Evolutionary conservation across 1,140 invertebrate species (phyloP), one percentile per base, ranked within the genome.

Genomic region (Anastatus disparis): DNA sequence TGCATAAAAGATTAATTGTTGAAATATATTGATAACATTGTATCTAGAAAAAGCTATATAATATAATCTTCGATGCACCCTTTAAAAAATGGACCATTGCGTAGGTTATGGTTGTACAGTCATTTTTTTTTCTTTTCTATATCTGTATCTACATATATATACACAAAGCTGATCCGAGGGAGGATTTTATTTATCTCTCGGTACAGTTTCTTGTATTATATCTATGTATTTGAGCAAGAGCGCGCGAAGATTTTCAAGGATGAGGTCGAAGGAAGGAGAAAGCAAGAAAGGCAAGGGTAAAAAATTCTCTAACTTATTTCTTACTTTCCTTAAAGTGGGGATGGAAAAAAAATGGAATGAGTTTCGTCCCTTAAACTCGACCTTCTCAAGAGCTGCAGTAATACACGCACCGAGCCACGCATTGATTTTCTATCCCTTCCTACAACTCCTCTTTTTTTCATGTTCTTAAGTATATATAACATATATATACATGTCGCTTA

Each of bases 361-460:
- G 7, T 40, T 26, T 46, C 58, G 24, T 27, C 17, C 29, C 52
- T 42, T 29, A n/a, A n/a, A n/a, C 52, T 58, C n/a, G 52, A 68
- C 52, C n/a, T 68, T 44, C 55, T 50, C 29, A 42, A 44, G 56
- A 15, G 62, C 26, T 67, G 44, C 65, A 50, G 4, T n/a, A n/a
- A n/a, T n/a, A n/a, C n/a, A n/a, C 46, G 17, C 53, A 17, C 10
- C 58, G 26, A 26, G 9, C 29, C 56, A 64, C 67, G 74, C 82
- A 83, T 83, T 82, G 82, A 84, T 85, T 83, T 84, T 83, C 77
- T 52, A 71, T 74, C 59, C 70, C 68, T 15, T 6, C 31, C 31
- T 35, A 6, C 31, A 10, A 6, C 4, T 35, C 4, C 31, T 6
- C 31, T 35, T 10, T 10, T 35, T 6, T 4, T 35, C 31, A 6